A percentile compares a stretch with the other conserved stretches of the same genome.
These are phyloP conservation scores for Eledone cirrhosa DNA, from an alignment of 2,888 invertebrate species.

Conservation along the genomic window DNA sequence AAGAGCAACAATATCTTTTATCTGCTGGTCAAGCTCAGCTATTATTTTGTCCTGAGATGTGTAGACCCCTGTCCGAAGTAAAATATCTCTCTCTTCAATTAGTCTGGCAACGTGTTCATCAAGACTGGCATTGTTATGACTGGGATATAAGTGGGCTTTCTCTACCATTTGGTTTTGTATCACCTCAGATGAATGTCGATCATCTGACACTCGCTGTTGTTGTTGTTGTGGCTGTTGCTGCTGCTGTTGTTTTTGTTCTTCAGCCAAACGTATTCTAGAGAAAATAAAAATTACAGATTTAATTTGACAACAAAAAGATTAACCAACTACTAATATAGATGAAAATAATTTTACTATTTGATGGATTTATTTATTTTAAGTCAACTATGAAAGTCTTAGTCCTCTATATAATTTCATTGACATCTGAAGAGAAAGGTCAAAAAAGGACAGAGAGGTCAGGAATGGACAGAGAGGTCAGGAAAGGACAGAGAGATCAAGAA, in stretches of 20 bases:
- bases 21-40: slow-evolving; percentile 66
- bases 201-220: neutral
- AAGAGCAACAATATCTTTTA: slow-evolving; percentile 61
- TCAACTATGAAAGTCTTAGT: too few relatives aligned
- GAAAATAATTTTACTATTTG: too few relatives aligned
- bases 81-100: slow-evolving; percentile 65
- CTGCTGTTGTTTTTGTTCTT: neutral
- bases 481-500: too few relatives aligned
- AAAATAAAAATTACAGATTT: neutral
- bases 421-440: too few relatives aligned
- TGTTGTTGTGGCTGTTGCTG: slow-evolving; percentile 4
- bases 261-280: neutral
- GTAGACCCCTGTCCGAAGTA: slow-evolving; percentile 67
- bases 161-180: neutral
- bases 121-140: slow-evolving; percentile 42
- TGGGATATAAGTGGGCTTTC: neutral
- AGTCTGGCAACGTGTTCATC: slow-evolving; percentile 64
- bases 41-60: slow-evolving; percentile 66
- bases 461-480: too few relatives aligned
- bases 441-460: too few relatives aligned
- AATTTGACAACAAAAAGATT: too few relatives aligned
- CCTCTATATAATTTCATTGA: too few relatives aligned
- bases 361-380: too few relatives aligned
- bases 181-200: neutral
- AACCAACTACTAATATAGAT: too few relatives aligned